A percentile compares a stretch with the other conserved stretches of the same genome.
These are phyloP conservation scores for Chamaetylas fuelleborni DNA, from an alignment of 2,113 vertebrate genomes.

Conservation along the genomic window DNA sequence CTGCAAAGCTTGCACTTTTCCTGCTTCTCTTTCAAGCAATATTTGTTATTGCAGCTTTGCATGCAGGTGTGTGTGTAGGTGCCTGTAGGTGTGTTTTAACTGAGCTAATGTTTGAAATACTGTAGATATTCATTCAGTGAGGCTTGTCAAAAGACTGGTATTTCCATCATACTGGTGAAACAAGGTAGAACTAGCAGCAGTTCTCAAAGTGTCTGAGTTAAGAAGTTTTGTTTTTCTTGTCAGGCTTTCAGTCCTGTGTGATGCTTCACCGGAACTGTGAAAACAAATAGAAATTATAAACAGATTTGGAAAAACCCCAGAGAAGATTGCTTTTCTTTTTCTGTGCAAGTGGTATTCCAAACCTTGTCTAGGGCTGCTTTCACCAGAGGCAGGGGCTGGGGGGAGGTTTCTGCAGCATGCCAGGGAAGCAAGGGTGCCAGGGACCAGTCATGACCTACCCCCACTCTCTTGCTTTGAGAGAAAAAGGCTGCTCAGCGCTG, in stretches of 20 bases:
- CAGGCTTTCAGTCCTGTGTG: background rate
- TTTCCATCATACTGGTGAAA: background rate
- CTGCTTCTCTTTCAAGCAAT: background rate
- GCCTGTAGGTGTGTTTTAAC: background rate
- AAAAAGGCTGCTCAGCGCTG: background rate
- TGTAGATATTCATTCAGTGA: accelerated
- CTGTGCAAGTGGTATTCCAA: accelerated
- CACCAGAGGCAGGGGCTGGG: background rate
- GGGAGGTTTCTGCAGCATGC: background rate
- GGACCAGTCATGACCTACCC: background rate
- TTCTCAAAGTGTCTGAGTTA: background rate
- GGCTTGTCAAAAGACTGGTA: background rate
- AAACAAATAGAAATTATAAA: background rate
- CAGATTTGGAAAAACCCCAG: background rate
- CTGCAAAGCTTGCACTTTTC: conserved; percentile 1
- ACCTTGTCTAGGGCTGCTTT: background rate
- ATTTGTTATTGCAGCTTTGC: background rate
- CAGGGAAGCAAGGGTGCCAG: accelerated
- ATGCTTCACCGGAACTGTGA: background rate
- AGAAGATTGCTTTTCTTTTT: background rate
- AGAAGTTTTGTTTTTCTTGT: background rate
- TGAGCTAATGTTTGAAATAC: background rate
- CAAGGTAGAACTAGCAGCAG: background rate
- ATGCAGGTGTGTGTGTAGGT: accelerated
- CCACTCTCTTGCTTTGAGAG: background rate